These are phyloP conservation scores for Fragum fragum DNA, from an alignment of 2,888 invertebrate genomes.

Conservation along the genomic window DNA sequence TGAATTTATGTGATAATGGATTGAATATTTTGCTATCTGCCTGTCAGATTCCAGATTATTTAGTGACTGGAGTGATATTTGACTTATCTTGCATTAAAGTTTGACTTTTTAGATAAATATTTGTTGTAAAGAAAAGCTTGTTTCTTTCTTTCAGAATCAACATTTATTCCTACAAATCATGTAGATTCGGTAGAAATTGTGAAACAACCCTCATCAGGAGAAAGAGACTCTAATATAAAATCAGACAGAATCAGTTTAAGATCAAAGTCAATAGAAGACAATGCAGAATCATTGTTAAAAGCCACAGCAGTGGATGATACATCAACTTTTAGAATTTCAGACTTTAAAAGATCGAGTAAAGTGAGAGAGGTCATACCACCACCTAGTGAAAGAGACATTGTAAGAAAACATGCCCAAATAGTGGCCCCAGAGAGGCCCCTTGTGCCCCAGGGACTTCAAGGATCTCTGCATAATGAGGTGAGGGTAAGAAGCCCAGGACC, in stretches of 20 bases:
- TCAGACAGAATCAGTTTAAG: slow-evolving; percentile 12
- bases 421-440: slow-evolving; percentile 33
- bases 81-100: too few relatives aligned
- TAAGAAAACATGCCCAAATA: slow-evolving; percentile 40
- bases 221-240: slow-evolving; percentile 16
- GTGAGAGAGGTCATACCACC: slow-evolving; percentile 51
- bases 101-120: too few relatives aligned
- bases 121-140: too few relatives aligned
- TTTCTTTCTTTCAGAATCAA: slow-evolving; percentile 57
- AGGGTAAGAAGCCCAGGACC: slow-evolving; percentile 13
- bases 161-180: slow-evolving; percentile 53
- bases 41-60: neutral
- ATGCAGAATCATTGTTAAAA: slow-evolving; percentile 40
- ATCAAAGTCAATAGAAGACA: slow-evolving; percentile 19
- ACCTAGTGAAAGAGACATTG: slow-evolving; percentile 64
- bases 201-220: neutral
- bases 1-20: too few relatives aligned
- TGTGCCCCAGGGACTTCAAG: slow-evolving; percentile 40
- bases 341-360: slow-evolving; percentile 37
- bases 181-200: neutral
- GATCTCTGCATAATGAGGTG: neutral
- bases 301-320: slow-evolving; percentile 42
- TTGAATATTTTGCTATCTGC: neutral
- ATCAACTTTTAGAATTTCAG: slow-evolving; percentile 54
- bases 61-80: too few relatives aligned